Base-by-base conservation (phyloP, 2,113 vertebrate species). In the Bufo bufo region DNA sequence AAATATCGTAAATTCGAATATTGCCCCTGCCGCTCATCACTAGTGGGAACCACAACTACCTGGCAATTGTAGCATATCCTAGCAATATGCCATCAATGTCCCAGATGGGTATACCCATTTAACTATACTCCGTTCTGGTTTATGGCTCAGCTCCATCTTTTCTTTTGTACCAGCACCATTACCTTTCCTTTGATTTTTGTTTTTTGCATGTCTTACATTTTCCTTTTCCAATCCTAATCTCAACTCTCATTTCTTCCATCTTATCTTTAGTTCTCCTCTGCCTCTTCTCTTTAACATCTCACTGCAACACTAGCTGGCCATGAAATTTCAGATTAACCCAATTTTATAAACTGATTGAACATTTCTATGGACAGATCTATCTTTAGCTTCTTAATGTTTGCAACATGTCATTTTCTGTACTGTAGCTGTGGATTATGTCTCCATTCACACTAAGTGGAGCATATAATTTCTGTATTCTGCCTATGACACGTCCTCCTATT, bases 381-480 rank as follows among this genome's bases (percentile, higher is more conserved):
- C 33, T 72, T 87, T 58, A 19, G 77, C 65, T 79, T 61, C 13
- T 66, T 63, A 79, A 66, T 78, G n/a, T 79, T 78, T 69, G 59
- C 79, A 78, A 87, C 75, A 87, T 87, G 78, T 81, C n/a, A 87
- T 82, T 82, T 87, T 23, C 52, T 52, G 33, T 59, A 72, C 63
- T 72, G 23, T 49, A 72, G 65, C 43, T 66, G 49, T 19, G 61
- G 23, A 66, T 63, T 33, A 10, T 80, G 59, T 80, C 47, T 87
- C 77, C 17, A 58, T 87, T 87, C 78, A n/a, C 2, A 82, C 65
- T 47, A 87, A 87, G 77, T 80, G 77, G 78, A 87, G 86, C 86
- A 72, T 87, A 82, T 47, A 82, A 81, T 87, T 52, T 10, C 47
- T 20, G 20, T 14, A 45, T 80, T 81, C 52, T 77, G 13, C 63